Evolutionary conservation across 1,140 invertebrate species (phyloP).

Genomic region (Conus ventricosus): DNA sequence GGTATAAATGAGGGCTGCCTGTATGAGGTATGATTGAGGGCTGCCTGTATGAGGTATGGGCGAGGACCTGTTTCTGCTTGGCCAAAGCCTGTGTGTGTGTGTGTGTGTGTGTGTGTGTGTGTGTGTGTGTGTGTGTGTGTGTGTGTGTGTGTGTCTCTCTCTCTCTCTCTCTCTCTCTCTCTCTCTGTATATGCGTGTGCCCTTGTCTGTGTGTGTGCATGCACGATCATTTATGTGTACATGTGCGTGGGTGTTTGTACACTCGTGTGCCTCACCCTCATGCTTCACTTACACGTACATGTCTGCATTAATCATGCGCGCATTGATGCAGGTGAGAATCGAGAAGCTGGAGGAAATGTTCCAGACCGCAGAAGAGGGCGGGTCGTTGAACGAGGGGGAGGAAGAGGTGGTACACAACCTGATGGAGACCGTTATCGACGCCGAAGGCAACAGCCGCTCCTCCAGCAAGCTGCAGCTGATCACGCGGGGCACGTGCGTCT

Average conservation of each 20-base stretch:
- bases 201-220: not conserved
- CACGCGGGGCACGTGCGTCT: constrained; percentile 42
- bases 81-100: no score
- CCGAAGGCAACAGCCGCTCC: constrained; percentile 30
- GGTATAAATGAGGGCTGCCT: no score
- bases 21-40: no score
- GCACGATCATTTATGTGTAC: not conserved
- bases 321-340: constrained; percentile 31
- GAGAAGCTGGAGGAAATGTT: constrained; percentile 44
- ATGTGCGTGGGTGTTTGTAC: not conserved
- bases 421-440: constrained; percentile 38
- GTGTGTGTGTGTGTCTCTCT: not conserved
- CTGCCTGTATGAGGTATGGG: no score
- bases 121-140: not conserved
- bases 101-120: no score
- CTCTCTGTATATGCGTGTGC: not conserved
- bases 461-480: constrained; percentile 44
- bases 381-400: constrained; percentile 41
- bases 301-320: not conserved
- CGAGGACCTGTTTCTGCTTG: no score
- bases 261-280: no score
- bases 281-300: not conserved
- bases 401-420: constrained; percentile 27
- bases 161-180: no score
- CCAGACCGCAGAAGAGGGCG: constrained; percentile 34